These are phyloP conservation scores for Leucopsar rothschildi DNA, from an alignment of 2,113 vertebrate species.

Conservation along the genomic window DNA sequence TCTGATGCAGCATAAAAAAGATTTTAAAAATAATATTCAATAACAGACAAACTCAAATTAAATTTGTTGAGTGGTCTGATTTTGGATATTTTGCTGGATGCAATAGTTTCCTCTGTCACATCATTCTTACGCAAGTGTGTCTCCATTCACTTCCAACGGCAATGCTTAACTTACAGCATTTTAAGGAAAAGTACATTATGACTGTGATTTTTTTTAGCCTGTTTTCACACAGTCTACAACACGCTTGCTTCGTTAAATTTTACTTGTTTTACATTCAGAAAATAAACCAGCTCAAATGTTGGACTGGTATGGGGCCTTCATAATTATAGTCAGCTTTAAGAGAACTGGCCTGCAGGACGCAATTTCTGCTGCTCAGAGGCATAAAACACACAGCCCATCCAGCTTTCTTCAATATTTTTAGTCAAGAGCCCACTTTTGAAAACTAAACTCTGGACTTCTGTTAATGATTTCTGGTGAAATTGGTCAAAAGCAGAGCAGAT, in stretches of 20 bases:
- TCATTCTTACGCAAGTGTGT: neutral
- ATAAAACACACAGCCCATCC: neutral
- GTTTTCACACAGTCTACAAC: neutral
- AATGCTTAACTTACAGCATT: neutral
- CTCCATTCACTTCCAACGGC: neutral
- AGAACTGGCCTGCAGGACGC: neutral
- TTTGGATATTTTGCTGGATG: neutral
- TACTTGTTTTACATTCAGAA: neutral
- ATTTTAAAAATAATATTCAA: neutral
- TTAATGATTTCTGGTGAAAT: neutral
- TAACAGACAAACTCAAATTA: neutral
- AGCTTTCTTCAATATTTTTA: neutral
- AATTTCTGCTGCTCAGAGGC: neutral
- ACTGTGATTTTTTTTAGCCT: neutral
- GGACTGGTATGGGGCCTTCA: neutral
- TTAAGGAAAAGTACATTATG: neutral
- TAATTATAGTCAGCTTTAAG: neutral
- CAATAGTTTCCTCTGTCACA: neutral
- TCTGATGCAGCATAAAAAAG: neutral
- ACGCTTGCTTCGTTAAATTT: neutral
- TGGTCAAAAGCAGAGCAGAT: neutral
- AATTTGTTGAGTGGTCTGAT: neutral
- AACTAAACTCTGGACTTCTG: neutral
- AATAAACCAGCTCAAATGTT: neutral
- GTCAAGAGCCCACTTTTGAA: neutral